These are phyloP conservation scores for Carollia perspicillata DNA, from an alignment of 2,113 vertebrate species.

Conservation along the genomic window DNA sequence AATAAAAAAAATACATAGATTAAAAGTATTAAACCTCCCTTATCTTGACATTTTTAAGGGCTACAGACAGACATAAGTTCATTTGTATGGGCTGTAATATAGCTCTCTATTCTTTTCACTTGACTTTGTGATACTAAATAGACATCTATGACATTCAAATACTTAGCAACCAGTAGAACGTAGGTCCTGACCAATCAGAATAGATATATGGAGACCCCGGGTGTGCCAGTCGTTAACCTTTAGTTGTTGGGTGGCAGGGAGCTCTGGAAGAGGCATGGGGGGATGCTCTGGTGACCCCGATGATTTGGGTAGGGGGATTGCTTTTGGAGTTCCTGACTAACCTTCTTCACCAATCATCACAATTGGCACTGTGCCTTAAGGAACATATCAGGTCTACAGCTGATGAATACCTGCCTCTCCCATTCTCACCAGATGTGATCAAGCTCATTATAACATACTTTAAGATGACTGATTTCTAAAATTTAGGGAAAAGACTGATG, in stretches of 20 bases:
- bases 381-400: neutral
- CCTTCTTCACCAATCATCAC: neutral
- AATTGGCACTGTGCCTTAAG: neutral
- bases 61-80: neutral
- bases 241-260: neutral
- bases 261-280: neutral
- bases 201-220: neutral
- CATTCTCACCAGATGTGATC: neutral
- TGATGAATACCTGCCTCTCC: neutral
- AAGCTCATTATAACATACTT: neutral
- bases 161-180: neutral
- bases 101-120: neutral
- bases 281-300: neutral
- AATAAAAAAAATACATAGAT: neutral
- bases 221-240: neutral
- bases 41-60: neutral
- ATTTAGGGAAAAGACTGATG: neutral
- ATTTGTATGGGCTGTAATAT: neutral
- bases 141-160: neutral
- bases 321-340: neutral
- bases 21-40: neutral
- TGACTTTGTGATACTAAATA: slow-evolving; percentile 2
- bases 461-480: neutral
- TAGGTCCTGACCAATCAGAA: neutral
- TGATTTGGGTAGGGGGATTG: neutral